Evolutionary conservation across 64 coral and sea anemone genomes (phyloP).

Genomic region (Actinia tenebrosa): DNA sequence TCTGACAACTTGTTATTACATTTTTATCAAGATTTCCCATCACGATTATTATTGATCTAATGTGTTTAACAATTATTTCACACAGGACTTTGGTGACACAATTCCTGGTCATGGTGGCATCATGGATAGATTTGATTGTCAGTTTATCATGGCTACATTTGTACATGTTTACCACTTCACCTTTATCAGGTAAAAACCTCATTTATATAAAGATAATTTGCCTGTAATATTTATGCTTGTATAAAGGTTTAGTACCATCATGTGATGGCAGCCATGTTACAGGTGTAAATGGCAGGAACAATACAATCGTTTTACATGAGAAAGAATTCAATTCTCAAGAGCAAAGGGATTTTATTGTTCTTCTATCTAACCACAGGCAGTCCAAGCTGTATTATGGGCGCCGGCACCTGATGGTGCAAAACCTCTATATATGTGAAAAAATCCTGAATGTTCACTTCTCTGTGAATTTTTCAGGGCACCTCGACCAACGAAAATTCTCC

Average conservation of each 20-base stretch:
- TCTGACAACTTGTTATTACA: no score
- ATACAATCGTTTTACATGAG: no score
- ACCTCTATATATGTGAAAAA: no score
- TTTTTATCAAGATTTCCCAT: background rate
- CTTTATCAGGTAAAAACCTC: slow-evolving; percentile 63
- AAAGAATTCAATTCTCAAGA: no score
- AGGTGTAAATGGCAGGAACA: no score
- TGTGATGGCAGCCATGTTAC: no score
- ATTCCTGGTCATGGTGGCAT: slow-evolving; percentile 98
- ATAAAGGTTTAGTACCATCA: no score
- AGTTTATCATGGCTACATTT: slow-evolving; percentile 98
- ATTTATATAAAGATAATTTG: background rate
- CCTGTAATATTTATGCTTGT: background rate
- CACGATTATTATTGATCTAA: background rate
- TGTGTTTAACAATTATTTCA: background rate
- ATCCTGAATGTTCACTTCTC: no score
- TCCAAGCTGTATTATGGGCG: no score
- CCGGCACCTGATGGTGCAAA: no score
- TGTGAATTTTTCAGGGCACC: slow-evolving; percentile 55
- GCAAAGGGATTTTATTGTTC: no score
- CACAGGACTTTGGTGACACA: slow-evolving; percentile 91
- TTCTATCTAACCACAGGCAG: no score
- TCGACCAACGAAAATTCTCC: slow-evolving; percentile 82
- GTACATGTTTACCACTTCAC: slow-evolving; percentile 94
- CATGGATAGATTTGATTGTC: slow-evolving; percentile 96